These are phyloP conservation scores for Martes martes DNA, from an alignment of 2,113 vertebrate genomes.

Conservation along the genomic window DNA sequence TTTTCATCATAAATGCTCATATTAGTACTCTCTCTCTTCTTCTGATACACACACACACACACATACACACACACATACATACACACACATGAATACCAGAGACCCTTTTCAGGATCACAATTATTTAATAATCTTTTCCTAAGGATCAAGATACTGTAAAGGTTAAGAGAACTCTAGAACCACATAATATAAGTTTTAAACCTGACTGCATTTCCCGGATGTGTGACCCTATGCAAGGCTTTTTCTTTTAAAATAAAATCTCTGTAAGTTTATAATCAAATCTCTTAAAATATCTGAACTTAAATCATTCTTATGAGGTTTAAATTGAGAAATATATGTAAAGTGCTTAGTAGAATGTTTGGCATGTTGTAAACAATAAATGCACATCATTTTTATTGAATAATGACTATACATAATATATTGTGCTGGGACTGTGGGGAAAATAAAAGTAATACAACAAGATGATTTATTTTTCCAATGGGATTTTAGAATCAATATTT, in stretches of 20 bases:
- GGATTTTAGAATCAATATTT: constrained; percentile 3
- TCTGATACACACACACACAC: neutral
- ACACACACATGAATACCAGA: neutral
- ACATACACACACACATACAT: neutral
- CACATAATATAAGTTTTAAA: neutral
- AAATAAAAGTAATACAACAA: neutral
- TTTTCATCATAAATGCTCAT: neutral
- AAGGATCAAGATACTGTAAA: neutral
- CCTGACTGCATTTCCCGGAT: neutral
- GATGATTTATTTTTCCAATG: neutral
- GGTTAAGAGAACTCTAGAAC: neutral
- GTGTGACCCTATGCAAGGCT: neutral
- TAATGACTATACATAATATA: neutral
- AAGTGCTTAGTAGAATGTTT: neutral
- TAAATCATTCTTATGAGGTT: neutral
- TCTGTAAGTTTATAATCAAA: neutral
- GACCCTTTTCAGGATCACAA: neutral
- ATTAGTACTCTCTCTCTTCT: neutral
- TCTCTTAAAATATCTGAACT: neutral
- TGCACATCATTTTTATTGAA: neutral
- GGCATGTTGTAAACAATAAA: neutral
- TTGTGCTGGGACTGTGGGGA: neutral
- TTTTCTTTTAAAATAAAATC: neutral
- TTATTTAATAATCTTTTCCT: neutral
- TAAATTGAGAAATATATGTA: neutral